Percentiles rank a stretch among this genome's conserved stretches.
These are phyloP conservation scores for Nannobrachium achirus DNA, from an alignment of 2,113 vertebrate genomes.

Conservation along the genomic window DNA sequence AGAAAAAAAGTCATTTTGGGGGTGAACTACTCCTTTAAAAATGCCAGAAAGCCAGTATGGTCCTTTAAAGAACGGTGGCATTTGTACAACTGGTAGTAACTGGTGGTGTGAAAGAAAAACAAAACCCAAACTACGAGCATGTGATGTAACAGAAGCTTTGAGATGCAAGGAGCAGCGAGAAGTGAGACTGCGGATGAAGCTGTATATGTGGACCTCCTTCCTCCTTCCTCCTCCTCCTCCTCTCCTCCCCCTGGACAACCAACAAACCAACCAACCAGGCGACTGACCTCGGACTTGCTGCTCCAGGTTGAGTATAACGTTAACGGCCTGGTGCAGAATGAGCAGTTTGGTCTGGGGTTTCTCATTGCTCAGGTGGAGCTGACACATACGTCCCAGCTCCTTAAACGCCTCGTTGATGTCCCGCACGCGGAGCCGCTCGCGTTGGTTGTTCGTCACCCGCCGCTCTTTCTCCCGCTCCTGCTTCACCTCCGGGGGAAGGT, in stretches of 20 bases:
- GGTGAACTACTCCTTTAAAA: too few relatives aligned
- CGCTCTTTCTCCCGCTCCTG: slow-evolving; percentile 97
- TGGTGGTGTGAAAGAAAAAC: background rate
- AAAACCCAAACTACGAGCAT: background rate
- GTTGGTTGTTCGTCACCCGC: slow-evolving; percentile 95
- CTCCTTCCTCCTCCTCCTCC: slow-evolving; percentile 44
- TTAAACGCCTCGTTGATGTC: slow-evolving; percentile 99
- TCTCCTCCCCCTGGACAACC: slow-evolving; percentile 73
- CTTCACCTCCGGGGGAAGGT: slow-evolving; percentile 97
- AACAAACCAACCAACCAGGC: slow-evolving; percentile 42
- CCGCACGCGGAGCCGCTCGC: slow-evolving; percentile 94
- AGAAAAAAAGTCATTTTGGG: too few relatives aligned
- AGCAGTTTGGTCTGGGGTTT: slow-evolving; percentile 99
- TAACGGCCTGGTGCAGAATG: slow-evolving; percentile 98
- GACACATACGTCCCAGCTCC: slow-evolving; percentile 98
- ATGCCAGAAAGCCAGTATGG: too few relatives aligned
- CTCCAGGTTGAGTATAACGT: slow-evolving; percentile 98
- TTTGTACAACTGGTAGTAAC: background rate
- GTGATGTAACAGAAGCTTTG: background rate
- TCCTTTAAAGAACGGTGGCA: too few relatives aligned
- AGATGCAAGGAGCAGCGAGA: slow-evolving; percentile 22
- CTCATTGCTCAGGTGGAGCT: slow-evolving; percentile 96
- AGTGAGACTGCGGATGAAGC: slow-evolving; percentile 55
- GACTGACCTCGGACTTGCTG: slow-evolving; percentile 99
- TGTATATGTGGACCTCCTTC: slow-evolving; percentile 50